These are phyloP conservation scores for Plagodis dolabraria DNA, from an alignment of 2,888 invertebrate genomes.

Conservation along the genomic window DNA sequence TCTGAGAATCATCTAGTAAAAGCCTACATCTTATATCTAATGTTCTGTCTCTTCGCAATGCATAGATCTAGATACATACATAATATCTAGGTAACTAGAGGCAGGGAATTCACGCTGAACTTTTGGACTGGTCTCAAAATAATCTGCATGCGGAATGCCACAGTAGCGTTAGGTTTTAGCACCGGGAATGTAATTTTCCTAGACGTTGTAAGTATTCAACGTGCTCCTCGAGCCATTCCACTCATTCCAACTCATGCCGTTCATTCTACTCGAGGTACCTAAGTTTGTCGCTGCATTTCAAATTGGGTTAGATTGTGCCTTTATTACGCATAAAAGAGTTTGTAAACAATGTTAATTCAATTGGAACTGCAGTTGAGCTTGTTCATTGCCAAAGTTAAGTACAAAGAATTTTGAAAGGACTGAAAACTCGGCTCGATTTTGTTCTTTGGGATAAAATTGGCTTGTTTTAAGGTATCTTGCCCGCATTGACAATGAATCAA, in stretches of 20 bases:
- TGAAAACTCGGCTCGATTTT: too few relatives aligned
- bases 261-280: constrained; percentile 12
- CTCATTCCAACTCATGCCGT: constrained; percentile 21
- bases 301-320: constrained; percentile 21
- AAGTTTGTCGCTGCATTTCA: constrained; percentile 18
- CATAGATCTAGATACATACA: constrained; percentile 1
- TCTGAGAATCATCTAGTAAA: too few relatives aligned
- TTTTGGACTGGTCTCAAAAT: constrained; percentile 34
- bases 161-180: constrained; percentile 27
- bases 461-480: too few relatives aligned
- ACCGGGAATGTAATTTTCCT: constrained; percentile 29
- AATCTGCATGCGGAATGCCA: constrained; percentile 30
- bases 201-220: constrained; percentile 23
- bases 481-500: neutral
- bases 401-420: neutral
- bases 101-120: constrained; percentile 16
- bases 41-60: neutral
- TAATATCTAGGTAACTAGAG: constrained; percentile 1
- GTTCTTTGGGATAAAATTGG: too few relatives aligned
- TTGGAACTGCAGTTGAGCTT: neutral
- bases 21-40: too few relatives aligned
- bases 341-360: neutral
- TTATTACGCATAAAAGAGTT: constrained; percentile 10
- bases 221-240: constrained; percentile 17
- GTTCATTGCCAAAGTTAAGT: neutral